Conservation (phyloP, 2,888 invertebrate genomes). For the Pyrrhia umbra region DNA sequence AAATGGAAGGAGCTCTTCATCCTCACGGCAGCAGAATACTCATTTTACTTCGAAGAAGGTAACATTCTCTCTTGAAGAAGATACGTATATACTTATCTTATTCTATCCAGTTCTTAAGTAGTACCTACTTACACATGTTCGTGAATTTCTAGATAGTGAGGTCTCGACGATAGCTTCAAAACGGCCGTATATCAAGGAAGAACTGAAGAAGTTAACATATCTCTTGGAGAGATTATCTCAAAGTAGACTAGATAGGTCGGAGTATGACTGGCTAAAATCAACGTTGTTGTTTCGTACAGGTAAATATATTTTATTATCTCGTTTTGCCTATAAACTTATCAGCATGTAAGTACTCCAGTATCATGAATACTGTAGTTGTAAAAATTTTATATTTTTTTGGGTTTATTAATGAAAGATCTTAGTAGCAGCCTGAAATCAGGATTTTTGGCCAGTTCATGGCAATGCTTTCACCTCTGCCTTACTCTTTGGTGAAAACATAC, state of each 20-base stretch:
- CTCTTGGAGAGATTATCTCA: constrained; percentile 92
- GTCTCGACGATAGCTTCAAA: constrained; percentile 78
- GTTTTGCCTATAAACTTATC: no score
- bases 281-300: constrained; percentile 95
- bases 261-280: constrained; percentile 96
- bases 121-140: background rate
- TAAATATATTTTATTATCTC: constrained; percentile 76
- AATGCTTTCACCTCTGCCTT: no score
- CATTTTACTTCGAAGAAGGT: constrained; percentile 94
- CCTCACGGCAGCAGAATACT: constrained; percentile 95
- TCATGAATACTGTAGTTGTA: no score
- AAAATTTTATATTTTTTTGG: no score
- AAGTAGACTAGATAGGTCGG: constrained; percentile 94
- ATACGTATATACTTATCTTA: no score
- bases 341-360: no score
- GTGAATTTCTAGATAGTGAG: constrained; percentile 82
- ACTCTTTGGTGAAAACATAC: no score
- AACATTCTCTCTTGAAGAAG: constrained; percentile 37
- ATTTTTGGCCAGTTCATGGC: no score
- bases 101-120: constrained; percentile 2
- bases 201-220: constrained; percentile 88
- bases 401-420: no score
- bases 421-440: no score
- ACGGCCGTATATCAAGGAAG: constrained; percentile 88
- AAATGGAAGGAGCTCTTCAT: constrained; percentile 96